A percentile compares a stretch with the other conserved stretches of the same genome.
Evolutionary conservation across 2,113 vertebrate species (phyloP).

Genomic region (Oenanthe melanoleuca): DNA sequence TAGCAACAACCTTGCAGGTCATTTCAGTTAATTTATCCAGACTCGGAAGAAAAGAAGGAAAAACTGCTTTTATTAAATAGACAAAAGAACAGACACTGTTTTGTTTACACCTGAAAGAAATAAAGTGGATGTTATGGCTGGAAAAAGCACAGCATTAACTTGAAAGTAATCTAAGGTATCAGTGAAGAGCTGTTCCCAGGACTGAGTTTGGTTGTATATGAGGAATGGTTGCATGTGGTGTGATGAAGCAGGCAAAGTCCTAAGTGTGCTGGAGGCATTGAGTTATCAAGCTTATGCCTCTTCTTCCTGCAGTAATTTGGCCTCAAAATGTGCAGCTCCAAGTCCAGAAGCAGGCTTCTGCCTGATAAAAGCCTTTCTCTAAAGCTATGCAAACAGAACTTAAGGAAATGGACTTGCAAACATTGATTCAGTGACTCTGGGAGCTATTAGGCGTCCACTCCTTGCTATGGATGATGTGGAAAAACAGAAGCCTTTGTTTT

Average conservation of each 20-base stretch:
- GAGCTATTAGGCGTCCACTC: neutral
- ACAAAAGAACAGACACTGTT: neutral
- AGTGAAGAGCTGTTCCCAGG: neutral
- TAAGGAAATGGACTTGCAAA: neutral
- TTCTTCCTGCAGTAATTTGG: neutral
- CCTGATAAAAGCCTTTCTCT: neutral
- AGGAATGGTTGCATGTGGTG: rapidly evolving
- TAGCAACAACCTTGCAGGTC: constrained; percentile 44
- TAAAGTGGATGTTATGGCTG: neutral
- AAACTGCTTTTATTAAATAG: constrained; percentile 47
- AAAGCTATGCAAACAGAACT: neutral
- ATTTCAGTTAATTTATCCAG: constrained; percentile 51
- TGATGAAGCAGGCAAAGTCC: neutral
- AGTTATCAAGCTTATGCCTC: neutral
- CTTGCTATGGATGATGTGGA: neutral
- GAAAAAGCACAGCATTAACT: neutral
- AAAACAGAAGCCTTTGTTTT: neutral
- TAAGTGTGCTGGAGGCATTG: neutral
- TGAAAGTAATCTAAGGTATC: neutral
- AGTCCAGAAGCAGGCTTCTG: neutral
- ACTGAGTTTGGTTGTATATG: rapidly evolving
- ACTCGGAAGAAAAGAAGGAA: neutral
- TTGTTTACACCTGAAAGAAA: constrained; percentile 29
- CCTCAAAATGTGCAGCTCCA: neutral
- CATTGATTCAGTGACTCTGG: neutral